Percentiles rank a stretch among this genome's conserved stretches.
Evolutionary conservation across 1,140 invertebrate species (phyloP).

Genomic region (Camponotus floridanus): DNA sequence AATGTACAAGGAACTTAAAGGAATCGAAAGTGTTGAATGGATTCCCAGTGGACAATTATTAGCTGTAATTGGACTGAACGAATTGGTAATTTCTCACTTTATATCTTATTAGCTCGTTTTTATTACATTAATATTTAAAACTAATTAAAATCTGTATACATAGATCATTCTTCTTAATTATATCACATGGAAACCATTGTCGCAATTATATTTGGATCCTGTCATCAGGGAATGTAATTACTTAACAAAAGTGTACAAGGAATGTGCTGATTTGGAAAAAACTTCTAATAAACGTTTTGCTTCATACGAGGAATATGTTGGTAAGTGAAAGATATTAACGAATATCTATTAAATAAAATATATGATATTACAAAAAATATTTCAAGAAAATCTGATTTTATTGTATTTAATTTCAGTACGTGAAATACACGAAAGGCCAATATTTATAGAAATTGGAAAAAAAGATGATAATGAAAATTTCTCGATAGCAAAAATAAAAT

Average conservation of each 20-base stretch:
- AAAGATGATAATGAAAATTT: conserved; percentile 69
- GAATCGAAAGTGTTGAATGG: conserved; percentile 83
- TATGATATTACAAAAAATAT: not conserved
- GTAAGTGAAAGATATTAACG: conserved; percentile 76
- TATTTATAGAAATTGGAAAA: conserved; percentile 82
- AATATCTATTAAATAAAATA: not conserved
- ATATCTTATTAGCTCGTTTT: not conserved
- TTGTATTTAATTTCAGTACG: conserved; percentile 77
- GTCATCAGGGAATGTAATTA: conserved; percentile 80
- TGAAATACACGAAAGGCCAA: conserved; percentile 80
- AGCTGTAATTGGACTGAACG: conserved; percentile 82
- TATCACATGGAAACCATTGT: conserved; percentile 82
- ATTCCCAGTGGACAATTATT: conserved; percentile 83
- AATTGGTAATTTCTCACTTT: conserved; percentile 76
- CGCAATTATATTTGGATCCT: conserved; percentile 80
- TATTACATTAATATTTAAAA: conserved; percentile 5
- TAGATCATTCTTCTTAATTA: conserved; percentile 83
- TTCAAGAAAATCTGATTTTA: not conserved
- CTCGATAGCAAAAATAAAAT: conserved; percentile 78
- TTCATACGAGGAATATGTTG: conserved; percentile 69
- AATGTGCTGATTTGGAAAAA: conserved; percentile 76
- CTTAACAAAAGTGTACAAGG: conserved; percentile 82
- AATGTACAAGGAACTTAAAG: conserved; percentile 72
- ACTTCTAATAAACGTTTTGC: conserved; percentile 66
- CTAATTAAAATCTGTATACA: not conserved